phyloP scores from a whole-genome alignment of 2,113 vertebrate genomes.

The Oxyura jamaicensis region DNA sequence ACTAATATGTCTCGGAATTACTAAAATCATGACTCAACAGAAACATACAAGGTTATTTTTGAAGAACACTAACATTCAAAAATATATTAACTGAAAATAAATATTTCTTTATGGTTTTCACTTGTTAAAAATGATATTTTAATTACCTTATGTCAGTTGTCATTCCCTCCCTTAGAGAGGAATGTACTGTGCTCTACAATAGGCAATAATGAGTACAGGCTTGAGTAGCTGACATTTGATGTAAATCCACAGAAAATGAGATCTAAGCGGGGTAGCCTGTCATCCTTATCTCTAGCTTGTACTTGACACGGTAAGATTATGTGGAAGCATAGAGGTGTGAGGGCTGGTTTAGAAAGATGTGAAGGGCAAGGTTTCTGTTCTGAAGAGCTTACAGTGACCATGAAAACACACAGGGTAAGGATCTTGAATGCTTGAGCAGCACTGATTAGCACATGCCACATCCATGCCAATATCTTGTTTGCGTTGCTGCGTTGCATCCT shows the following conservation, averaged over 20 bases:
- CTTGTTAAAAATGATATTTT: neutral
- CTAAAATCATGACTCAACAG: neutral
- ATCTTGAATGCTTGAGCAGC: neutral
- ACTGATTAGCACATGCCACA: constrained; percentile 24
- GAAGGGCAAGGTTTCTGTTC: neutral
- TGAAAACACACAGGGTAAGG: constrained; percentile 14
- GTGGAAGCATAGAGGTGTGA: constrained; percentile 41
- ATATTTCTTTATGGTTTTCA: neutral
- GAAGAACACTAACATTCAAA: neutral
- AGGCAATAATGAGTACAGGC: neutral
- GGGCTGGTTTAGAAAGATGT: constrained; percentile 41
- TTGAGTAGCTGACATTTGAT: constrained; percentile 47
- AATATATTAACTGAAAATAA: neutral
- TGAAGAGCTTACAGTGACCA: constrained; percentile 49
- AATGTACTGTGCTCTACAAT: constrained; percentile 9
- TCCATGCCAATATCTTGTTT: constrained; percentile 11
- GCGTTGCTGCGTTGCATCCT: neutral
- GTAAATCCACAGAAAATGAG: constrained; percentile 41
- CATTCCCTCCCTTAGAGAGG: neutral
- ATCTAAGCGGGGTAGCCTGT: constrained; percentile 20
- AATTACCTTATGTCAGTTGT: neutral
- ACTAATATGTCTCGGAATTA: neutral
- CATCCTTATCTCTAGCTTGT: constrained; percentile 15
- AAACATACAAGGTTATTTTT: neutral
- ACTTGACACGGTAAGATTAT: constrained; percentile 34